phyloP scores from a whole-genome alignment of 1,140 invertebrate species.

The Eciton burchellii region DNA sequence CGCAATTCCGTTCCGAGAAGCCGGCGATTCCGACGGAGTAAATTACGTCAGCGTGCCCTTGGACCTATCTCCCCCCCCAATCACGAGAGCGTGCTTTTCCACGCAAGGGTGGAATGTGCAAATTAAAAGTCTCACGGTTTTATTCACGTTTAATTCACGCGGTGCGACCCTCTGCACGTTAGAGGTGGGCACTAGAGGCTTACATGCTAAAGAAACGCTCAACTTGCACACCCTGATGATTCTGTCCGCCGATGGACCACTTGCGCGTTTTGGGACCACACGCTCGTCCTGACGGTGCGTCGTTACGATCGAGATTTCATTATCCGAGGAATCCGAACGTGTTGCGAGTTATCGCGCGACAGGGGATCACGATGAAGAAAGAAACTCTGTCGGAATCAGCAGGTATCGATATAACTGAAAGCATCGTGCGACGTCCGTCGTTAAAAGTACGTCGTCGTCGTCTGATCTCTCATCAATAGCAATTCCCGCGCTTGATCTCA shows the following conservation, averaged over 20 bases:
- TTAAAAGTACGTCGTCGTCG: constrained; percentile 21
- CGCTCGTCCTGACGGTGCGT: background rate
- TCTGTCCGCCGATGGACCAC: background rate
- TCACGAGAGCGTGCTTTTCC: background rate
- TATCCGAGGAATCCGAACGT: constrained; percentile 13
- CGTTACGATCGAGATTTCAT: background rate
- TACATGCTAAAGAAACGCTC: constrained; percentile 19
- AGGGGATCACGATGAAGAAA: constrained; percentile 1
- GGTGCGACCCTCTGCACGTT: background rate
- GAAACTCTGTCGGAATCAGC: background rate
- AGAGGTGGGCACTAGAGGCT: background rate
- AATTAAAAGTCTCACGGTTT: constrained; percentile 10
- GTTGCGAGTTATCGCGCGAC: constrained; percentile 18
- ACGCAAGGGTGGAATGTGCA: constrained; percentile 28
- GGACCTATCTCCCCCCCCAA: background rate
- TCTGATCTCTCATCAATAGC: background rate
- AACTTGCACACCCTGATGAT: constrained; percentile 5
- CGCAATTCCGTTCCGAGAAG: constrained; percentile 12
- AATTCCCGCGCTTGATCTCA: constrained; percentile 31
- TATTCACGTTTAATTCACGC: background rate
- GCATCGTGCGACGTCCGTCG: background rate
- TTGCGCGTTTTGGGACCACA: constrained; percentile 9
- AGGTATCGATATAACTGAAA: background rate
- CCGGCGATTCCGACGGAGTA: background rate
- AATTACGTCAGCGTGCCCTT: constrained; percentile 7